Evolutionary conservation across 2,113 vertebrate species (phyloP).

Genomic region (Apteryx owenii): DNA sequence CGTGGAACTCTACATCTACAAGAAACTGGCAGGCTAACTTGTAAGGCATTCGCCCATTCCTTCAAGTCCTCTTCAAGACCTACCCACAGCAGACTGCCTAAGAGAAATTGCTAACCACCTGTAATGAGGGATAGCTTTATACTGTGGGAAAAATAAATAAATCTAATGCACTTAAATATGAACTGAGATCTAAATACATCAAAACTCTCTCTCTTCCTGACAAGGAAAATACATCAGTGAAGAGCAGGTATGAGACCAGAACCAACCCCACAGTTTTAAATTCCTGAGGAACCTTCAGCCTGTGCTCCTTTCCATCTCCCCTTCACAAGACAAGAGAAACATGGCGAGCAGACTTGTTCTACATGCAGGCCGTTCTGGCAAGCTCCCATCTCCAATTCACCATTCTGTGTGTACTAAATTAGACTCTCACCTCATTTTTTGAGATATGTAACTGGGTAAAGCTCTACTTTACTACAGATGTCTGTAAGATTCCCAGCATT

Average conservation of each 20-base stretch:
- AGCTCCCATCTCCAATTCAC: not conserved
- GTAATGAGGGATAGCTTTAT: not conserved
- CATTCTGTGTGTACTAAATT: not conserved
- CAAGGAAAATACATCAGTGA: not conserved
- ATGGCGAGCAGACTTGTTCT: not conserved
- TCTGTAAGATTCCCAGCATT: not conserved
- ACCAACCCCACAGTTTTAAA: not conserved
- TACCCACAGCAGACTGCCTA: not conserved
- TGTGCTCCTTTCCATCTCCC: not conserved
- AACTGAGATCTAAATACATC: not conserved
- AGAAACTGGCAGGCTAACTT: not conserved
- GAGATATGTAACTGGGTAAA: not conserved
- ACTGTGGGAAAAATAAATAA: not conserved
- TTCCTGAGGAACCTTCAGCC: not conserved
- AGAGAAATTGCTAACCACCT: not conserved
- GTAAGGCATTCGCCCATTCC: not conserved
- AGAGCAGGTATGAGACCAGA: not conserved
- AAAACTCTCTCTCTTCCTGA: not conserved
- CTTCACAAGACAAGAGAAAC: not conserved
- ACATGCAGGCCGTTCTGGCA: accelerated
- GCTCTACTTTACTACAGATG: not conserved
- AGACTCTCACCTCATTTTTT: not conserved
- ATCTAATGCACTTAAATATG: not conserved
- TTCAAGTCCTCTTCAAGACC: not conserved
- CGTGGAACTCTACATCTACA: not conserved